Evolutionary conservation across 1,140 invertebrate species (phyloP).

Genomic region (honey bee (Apis mellifera)): DNA sequence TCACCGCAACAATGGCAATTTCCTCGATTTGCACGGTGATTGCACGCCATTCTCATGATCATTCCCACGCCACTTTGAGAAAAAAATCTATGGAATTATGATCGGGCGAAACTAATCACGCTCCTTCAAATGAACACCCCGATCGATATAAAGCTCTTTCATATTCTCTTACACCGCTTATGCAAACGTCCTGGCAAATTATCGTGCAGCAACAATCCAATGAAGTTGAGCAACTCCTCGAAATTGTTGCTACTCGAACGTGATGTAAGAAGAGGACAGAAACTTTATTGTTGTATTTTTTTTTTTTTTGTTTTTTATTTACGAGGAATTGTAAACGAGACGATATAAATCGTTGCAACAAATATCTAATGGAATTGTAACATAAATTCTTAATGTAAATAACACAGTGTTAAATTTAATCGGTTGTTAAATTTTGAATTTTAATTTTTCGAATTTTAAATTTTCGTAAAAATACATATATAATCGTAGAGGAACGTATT

Average conservation of each 20-base stretch:
- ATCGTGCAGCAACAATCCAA: background rate
- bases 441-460: no score
- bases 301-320: background rate
- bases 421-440: no score
- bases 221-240: slow-evolving; percentile 10
- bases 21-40: background rate
- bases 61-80: slow-evolving; percentile 23
- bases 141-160: slow-evolving; percentile 10
- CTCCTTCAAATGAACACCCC: slow-evolving; percentile 14
- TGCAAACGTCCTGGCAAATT: slow-evolving; percentile 15
- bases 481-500: no score
- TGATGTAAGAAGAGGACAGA: background rate
- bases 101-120: slow-evolving; percentile 31
- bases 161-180: background rate
- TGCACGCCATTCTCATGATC: background rate
- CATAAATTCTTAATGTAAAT: background rate
- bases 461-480: no score
- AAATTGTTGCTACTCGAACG: slow-evolving; percentile 13
- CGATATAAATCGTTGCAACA: background rate
- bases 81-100: slow-evolving; percentile 30
- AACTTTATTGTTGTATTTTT: background rate
- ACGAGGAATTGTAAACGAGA: background rate
- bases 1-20: slow-evolving; percentile 2
- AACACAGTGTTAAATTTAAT: no score
- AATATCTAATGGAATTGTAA: background rate